A percentile compares a stretch with the other conserved stretches of the same genome.
These are phyloP conservation scores for Aspidiotus destructor DNA, from an alignment of 2,888 invertebrate genomes.

Conservation along the genomic window DNA sequence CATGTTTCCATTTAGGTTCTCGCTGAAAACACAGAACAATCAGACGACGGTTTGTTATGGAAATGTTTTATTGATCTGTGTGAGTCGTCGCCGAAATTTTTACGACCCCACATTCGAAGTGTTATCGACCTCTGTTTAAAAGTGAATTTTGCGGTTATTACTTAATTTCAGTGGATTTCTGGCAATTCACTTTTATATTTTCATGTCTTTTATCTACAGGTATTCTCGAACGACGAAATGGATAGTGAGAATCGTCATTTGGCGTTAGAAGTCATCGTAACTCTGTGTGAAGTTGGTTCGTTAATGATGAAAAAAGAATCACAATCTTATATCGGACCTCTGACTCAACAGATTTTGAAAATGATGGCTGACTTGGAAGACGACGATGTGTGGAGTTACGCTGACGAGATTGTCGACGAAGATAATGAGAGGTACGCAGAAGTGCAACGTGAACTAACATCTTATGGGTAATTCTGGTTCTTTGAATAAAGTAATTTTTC, in stretches of 20 bases:
- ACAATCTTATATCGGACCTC: conserved; percentile 65
- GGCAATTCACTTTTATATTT: background rate
- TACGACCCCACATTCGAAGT: conserved; percentile 73
- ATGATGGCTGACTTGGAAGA: conserved; percentile 95
- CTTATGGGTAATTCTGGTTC: background rate
- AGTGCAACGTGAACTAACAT: background rate
- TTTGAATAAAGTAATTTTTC: background rate
- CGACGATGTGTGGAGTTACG: conserved; percentile 76
- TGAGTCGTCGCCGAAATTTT: conserved; percentile 83
- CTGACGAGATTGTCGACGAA: conserved; percentile 80
- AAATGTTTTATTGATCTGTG: conserved; percentile 91
- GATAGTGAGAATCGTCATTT: conserved; percentile 80
- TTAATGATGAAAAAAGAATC: conserved; percentile 93
- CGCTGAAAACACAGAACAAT: conserved; percentile 69
- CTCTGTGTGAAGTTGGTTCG: conserved; percentile 84
- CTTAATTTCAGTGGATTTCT: background rate
- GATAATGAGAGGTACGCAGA: conserved; percentile 59
- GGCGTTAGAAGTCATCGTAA: conserved; percentile 76
- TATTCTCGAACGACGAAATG: conserved; percentile 59
- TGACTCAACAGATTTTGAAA: conserved; percentile 76
- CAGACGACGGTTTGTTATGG: conserved; percentile 80
- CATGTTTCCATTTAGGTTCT: conserved; percentile 47
- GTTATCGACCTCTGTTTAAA: conserved; percentile 85
- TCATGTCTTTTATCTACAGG: conserved; percentile 42
- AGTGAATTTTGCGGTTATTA: conserved; percentile 43